Percentiles rank a stretch among this genome's conserved stretches.
Evolutionary conservation across 1,140 invertebrate species (phyloP).

Genomic region (Heliconius hermathena): DNA sequence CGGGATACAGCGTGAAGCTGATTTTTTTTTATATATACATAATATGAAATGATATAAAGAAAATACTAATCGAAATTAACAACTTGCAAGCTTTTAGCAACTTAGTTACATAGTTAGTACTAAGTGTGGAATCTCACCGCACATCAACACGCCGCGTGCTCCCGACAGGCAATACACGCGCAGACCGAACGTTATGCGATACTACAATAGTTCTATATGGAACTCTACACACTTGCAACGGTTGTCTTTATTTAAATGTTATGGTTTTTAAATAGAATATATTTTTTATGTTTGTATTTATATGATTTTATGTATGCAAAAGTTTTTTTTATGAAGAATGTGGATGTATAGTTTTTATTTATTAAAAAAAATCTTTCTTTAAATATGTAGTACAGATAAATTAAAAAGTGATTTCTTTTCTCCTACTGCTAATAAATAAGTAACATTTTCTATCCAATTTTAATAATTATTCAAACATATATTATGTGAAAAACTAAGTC

Average conservation of each 20-base stretch:
- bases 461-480: too few species aligned
- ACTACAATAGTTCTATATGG: not conserved
- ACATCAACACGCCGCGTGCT: conserved; percentile 43
- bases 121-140: conserved; percentile 42
- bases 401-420: too few species aligned
- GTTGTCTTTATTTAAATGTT: not conserved
- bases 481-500: not conserved
- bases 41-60: not conserved
- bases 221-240: not conserved
- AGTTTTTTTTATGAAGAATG: too few species aligned
- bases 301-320: too few species aligned
- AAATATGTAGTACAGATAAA: too few species aligned
- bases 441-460: too few species aligned
- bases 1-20: too few species aligned
- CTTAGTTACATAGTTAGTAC: conserved; percentile 32
- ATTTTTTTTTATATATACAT: not conserved
- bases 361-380: too few species aligned
- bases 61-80: not conserved
- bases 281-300: too few species aligned
- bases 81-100: conserved; percentile 12
- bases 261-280: too few species aligned
- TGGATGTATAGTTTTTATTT: too few species aligned
- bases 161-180: conserved; percentile 38
- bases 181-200: conserved; percentile 29
- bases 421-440: too few species aligned